A percentile compares a stretch with the other conserved stretches of the same genome.
These are phyloP conservation scores for Phengaris arion DNA, from an alignment of 2,888 invertebrate species.

Conservation along the genomic window DNA sequence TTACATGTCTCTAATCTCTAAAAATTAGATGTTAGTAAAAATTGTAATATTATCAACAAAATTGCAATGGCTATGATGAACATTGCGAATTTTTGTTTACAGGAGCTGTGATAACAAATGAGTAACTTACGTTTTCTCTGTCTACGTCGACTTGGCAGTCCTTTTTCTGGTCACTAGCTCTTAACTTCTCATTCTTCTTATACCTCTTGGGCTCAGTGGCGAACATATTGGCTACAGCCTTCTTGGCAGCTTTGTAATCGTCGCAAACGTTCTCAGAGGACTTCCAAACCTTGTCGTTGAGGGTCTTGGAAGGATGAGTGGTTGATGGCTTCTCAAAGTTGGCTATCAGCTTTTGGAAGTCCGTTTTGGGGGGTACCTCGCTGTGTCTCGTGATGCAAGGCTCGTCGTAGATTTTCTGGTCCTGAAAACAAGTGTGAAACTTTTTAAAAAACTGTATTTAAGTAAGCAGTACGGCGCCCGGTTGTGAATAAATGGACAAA, in stretches of 20 bases:
- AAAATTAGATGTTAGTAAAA: neutral
- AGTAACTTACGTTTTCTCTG: conserved; percentile 67
- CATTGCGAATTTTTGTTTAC: neutral
- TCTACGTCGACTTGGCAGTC: conserved; percentile 62
- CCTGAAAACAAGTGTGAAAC: conserved; percentile 50
- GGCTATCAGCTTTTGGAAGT: conserved; percentile 58
- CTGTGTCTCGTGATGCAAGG: conserved; percentile 54
- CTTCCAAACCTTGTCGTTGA: conserved; percentile 43
- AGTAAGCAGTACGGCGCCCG: too few species aligned
- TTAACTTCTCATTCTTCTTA: conserved; percentile 43
- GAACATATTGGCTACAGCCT: conserved; percentile 48
- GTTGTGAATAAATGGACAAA: too few species aligned
- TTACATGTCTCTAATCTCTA: neutral
- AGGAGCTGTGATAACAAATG: neutral
- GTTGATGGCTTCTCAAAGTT: conserved; percentile 56
- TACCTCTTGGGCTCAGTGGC: conserved; percentile 52
- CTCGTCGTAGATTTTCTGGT: conserved; percentile 63
- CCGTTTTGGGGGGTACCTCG: conserved; percentile 48
- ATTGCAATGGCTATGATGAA: neutral
- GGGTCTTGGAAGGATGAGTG: neutral
- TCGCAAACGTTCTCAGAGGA: conserved; percentile 48
- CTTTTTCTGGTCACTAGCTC: conserved; percentile 41
- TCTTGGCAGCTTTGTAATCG: conserved; percentile 42
- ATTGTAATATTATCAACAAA: neutral
- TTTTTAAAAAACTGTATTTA: neutral